Percentiles rank a stretch among this genome's conserved stretches.
phyloP scores from a whole-genome alignment of 1,140 invertebrate genomes.

The Halictus rubicundus region DNA sequence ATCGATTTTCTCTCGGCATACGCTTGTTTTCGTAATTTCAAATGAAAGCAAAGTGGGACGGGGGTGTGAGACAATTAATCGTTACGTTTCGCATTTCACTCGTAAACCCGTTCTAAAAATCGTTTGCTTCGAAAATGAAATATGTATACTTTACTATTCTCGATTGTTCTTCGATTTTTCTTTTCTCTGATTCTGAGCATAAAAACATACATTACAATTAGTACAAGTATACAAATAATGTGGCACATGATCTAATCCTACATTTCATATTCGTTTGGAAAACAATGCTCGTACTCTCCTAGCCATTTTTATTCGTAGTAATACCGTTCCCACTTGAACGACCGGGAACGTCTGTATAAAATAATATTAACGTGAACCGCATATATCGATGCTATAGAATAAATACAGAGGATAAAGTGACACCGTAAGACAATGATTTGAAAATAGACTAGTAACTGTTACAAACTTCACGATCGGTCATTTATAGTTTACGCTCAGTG shows the following conservation, averaged over 20 bases:
- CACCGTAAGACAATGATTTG: constrained; percentile 5
- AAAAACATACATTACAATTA: constrained; percentile 34
- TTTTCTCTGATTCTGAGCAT: constrained; percentile 10
- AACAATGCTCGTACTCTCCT: constrained; percentile 41
- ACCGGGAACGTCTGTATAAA: neutral
- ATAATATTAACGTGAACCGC: neutral
- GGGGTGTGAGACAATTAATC: constrained; percentile 2
- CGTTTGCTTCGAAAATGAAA: neutral
- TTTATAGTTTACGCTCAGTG: constrained; percentile 39
- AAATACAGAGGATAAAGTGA: constrained; percentile 4
- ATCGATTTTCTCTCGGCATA: constrained; percentile 17
- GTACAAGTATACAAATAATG: constrained; percentile 26
- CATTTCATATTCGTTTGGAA: constrained; percentile 14
- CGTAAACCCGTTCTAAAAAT: neutral
- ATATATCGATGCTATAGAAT: neutral
- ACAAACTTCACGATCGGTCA: constrained; percentile 7
- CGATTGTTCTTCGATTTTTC: neutral
- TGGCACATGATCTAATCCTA: constrained; percentile 18
- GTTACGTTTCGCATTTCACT: neutral
- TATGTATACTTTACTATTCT: neutral
- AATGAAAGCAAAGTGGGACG: neutral
- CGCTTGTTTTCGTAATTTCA: constrained; percentile 11
- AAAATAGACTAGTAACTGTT: constrained; percentile 16
- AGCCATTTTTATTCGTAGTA: constrained; percentile 24
- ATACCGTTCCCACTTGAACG: neutral